Conservation (phyloP, 2,113 vertebrate genomes). For the Regulus satrapa region DNA sequence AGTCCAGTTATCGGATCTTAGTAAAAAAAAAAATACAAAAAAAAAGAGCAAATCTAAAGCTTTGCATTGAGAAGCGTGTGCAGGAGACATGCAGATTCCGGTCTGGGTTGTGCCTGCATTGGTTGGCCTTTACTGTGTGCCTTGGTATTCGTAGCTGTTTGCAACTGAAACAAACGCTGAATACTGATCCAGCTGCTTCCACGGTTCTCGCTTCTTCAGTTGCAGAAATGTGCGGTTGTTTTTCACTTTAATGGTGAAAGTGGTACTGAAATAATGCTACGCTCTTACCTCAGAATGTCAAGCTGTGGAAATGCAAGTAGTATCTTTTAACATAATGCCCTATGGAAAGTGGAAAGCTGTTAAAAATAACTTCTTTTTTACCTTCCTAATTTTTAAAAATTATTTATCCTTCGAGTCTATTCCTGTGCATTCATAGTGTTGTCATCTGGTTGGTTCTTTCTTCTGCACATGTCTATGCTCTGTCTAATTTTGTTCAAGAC, state of each 20-base stretch:
- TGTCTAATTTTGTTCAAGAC: constrained; percentile 13
- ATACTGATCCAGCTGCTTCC: not conserved
- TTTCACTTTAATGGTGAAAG: not conserved
- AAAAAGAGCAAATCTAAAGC: not conserved
- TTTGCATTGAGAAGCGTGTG: not conserved
- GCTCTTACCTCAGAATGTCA: not conserved
- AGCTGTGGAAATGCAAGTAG: not conserved
- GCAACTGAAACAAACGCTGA: not conserved
- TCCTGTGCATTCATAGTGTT: not conserved
- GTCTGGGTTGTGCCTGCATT: not conserved
- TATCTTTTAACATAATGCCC: not conserved
- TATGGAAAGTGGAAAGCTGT: not conserved
- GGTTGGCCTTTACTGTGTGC: not conserved
- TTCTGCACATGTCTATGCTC: constrained; percentile 1
- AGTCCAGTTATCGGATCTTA: not conserved
- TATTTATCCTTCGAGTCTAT: not conserved
- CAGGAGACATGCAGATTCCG: not conserved
- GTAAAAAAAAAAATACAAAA: not conserved
- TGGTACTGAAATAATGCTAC: not conserved
- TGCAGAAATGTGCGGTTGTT: not conserved
- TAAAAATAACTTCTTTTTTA: not conserved
- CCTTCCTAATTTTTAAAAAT: not conserved
- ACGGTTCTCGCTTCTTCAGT: not conserved
- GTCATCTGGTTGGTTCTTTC: constrained; percentile 22
- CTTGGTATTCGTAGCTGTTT: not conserved